Evolutionary conservation across 2,113 vertebrate species (phyloP), one percentile per base, ranked within the genome.

Genomic region (Ceuthmochares aereus): DNA sequence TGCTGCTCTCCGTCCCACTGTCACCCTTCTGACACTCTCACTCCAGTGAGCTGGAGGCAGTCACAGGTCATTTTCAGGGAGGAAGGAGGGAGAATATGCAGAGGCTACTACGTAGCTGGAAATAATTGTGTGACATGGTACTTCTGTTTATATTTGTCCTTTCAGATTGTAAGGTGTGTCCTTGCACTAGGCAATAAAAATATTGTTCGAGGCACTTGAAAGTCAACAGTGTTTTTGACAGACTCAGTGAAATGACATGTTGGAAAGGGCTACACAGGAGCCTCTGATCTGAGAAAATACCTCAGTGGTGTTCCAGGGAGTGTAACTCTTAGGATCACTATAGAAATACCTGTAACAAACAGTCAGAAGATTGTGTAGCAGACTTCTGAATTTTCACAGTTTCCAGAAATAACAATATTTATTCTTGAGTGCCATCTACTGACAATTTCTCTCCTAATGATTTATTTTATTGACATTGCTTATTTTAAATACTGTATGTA

Each of bases 391-490:
- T n/a, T 77, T 85, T 56, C 23, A 7, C 9, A 52, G 22, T 56
- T 23, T 43, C 72, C 60, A 68, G 75, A 86, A 85, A 87, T 84
- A 8, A 93, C 40, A 72, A 56, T 95, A 32, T 95, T 94, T 95
- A 80, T 96, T 94, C 93, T 94, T 85, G 89, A 90, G 87, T 96
- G 91, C 84, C 91, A 91, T 83, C 95, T 97, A 89, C 90, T 94
- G 95, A 93, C 83, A 90, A 32, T 77, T 80, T 72, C 5, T 69
- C 32, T 84, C 56, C 40, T 92, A 84, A 86, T 80, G 13, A 74
- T 77, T 67, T 81, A 22, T 69, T 42, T 83, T 37, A 25, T 18
- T 37, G 37, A 30, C 27, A 12, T 9, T 62, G 14, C 9, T 93
- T 47, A 21, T 93, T 96, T 78, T 49, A 80, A 80, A 88, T 25